phyloP scores from a whole-genome alignment of 2,113 vertebrate genomes.

The Myotis yumanensis region DNA sequence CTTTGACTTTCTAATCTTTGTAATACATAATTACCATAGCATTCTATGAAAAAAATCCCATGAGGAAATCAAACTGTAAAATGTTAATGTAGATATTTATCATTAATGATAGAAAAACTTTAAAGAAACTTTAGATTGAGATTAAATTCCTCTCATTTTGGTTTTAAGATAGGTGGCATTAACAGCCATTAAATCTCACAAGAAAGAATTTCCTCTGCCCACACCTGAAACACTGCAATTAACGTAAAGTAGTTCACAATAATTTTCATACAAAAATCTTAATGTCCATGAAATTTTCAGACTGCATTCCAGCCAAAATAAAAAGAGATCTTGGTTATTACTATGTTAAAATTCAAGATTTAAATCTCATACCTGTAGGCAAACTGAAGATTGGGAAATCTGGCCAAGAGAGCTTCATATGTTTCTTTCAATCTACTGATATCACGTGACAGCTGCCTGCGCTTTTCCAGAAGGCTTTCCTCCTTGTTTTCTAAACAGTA shows the following conservation, averaged over 20 bases:
- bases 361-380: constrained; percentile 91
- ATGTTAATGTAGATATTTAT: constrained; percentile 16
- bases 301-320: not conserved
- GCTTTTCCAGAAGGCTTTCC: constrained; percentile 87
- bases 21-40: not conserved
- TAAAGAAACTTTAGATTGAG: not conserved
- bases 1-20: not conserved
- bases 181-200: not conserved
- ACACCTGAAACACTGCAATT: not conserved
- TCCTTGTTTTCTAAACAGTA: constrained; percentile 87
- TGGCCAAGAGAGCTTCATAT: constrained; percentile 88
- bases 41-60: not conserved
- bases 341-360: constrained; percentile 20
- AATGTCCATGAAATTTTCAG: not conserved
- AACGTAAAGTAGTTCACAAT: not conserved
- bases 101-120: not conserved
- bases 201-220: not conserved
- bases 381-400: constrained; percentile 92
- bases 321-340: not conserved
- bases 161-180: constrained; percentile 23
- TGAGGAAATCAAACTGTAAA: not conserved
- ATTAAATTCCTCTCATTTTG: constrained; percentile 13
- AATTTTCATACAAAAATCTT: not conserved
- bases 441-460: constrained; percentile 84
- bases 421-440: constrained; percentile 85